Base-by-base conservation (phyloP, 2,888 invertebrate genomes). In the Pantelozetes paolii region DNA sequence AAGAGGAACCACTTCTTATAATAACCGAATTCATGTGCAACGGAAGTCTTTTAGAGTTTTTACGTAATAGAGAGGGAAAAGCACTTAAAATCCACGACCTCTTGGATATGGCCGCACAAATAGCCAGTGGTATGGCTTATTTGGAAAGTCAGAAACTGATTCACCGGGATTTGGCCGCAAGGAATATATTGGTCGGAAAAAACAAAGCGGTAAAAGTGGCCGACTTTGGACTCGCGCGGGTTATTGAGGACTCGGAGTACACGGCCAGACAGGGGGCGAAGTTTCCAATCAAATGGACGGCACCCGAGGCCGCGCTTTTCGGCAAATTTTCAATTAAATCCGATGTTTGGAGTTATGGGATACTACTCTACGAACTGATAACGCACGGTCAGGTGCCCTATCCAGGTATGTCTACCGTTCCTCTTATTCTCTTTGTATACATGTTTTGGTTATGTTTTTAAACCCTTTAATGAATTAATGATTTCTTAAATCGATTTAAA, bases 201-300 rank as follows among this genome's bases (percentile, higher is more conserved):
- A 89, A 90, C 81, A 90, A 92, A 81, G 79, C 79, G 78, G 91
- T 91, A 76, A 91, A 94, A 86, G 86, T 90, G 76, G 91, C 94
- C 83, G 98, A 98, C 85, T 99, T 99, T 82, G 98, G 98, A 70
- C 86, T 99, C 78, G 97, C 98, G 6, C 87, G 97, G 78, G 91
- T 97, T 70, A 94, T 98, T 79, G 94, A 95, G 82, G 96, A 97
- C 82, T 94, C 97, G 82, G 96, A 97, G 82, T 96, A 97, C 82
- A 94, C 93, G 82, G 94, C 95, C 2, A 90, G 91, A 79, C 93
- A 94, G 82, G 93, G 95, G 9, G 93, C 95, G 1, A 86, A 95
- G 76, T 98, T 98, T 85, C 98, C 98, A 0, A 96, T 98, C 9
- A 96, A 97, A 82, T 97, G 97, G 96, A 96, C 96, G 0, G 94